Evolutionary conservation across 2,113 vertebrate genomes (phyloP).

Genomic region (Lycaon pictus): DNA sequence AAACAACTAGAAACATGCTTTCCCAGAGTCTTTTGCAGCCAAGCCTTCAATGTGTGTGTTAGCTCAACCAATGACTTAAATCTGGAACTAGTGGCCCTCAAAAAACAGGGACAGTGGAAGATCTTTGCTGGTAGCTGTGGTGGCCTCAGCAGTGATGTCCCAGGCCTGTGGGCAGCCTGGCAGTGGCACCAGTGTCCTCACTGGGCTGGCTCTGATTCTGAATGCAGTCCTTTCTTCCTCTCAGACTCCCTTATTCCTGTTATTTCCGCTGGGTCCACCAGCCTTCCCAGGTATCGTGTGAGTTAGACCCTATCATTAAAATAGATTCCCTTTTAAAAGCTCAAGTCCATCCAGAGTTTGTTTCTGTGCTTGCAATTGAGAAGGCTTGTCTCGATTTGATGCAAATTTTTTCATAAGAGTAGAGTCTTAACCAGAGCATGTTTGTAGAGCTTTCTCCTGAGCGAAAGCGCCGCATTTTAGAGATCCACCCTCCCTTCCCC

Average conservation of each 20-base stretch:
- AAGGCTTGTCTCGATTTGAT: background rate
- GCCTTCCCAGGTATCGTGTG: background rate
- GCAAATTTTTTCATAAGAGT: background rate
- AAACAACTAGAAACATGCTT: background rate
- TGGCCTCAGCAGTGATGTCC: background rate
- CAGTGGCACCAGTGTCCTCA: background rate
- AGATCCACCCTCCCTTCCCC: accelerated
- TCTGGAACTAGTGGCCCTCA: background rate
- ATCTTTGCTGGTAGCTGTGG: background rate
- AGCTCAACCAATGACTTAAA: background rate
- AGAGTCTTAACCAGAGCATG: background rate
- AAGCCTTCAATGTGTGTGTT: background rate
- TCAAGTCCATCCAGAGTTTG: background rate
- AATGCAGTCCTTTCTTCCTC: background rate
- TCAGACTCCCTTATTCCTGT: background rate
- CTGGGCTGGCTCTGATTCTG: background rate
- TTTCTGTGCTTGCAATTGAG: background rate
- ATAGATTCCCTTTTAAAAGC: background rate
- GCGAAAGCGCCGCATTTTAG: background rate
- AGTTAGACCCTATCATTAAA: background rate
- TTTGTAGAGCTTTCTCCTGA: background rate
- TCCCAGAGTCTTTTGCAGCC: background rate
- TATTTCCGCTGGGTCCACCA: background rate
- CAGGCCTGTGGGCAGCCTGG: background rate
- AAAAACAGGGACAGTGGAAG: background rate